These are phyloP conservation scores for Dorcus hopei DNA, from an alignment of 2,888 invertebrate genomes.

Conservation along the genomic window DNA sequence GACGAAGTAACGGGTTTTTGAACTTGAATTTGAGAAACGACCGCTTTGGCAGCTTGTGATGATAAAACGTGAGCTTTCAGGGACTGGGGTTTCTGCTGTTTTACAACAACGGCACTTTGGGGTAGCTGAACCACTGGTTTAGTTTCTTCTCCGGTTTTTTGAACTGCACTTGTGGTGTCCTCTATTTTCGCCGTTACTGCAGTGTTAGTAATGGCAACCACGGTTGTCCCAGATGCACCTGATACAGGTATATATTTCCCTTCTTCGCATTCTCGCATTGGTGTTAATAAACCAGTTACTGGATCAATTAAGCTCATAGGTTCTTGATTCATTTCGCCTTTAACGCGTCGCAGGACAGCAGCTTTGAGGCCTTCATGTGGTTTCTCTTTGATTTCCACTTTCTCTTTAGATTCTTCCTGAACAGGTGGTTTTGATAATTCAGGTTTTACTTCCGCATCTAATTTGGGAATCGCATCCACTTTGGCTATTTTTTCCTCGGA, in stretches of 20 bases:
- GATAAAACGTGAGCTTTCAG: slow-evolving; percentile 63
- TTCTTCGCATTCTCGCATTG: slow-evolving; percentile 69
- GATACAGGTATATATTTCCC: slow-evolving; percentile 63
- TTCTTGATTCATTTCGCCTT: slow-evolving; percentile 51
- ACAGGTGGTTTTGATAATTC: slow-evolving; percentile 30
- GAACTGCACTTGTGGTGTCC: neutral
- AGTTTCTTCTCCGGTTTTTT: neutral
- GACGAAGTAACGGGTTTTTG: slow-evolving; percentile 24
- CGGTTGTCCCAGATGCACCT: neutral
- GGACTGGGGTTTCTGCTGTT: slow-evolving; percentile 55
- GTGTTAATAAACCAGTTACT: slow-evolving; percentile 68
- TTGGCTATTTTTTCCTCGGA: slow-evolving; percentile 56
- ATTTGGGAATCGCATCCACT: slow-evolving; percentile 23
- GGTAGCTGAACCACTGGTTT: neutral
- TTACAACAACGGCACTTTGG: slow-evolving; percentile 33
- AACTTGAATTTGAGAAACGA: slow-evolving; percentile 21
- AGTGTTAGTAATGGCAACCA: neutral
- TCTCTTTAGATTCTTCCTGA: slow-evolving; percentile 6
- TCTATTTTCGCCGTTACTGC: neutral
- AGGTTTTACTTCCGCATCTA: slow-evolving; percentile 27
- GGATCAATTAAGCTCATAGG: slow-evolving; percentile 70
- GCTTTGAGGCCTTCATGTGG: slow-evolving; percentile 46
- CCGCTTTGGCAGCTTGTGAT: slow-evolving; percentile 48
- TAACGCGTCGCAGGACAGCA: slow-evolving; percentile 44
- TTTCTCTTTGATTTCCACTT: slow-evolving; percentile 28